phyloP scores from a whole-genome alignment of 2,888 invertebrate species.

The Bombylius major region DNA sequence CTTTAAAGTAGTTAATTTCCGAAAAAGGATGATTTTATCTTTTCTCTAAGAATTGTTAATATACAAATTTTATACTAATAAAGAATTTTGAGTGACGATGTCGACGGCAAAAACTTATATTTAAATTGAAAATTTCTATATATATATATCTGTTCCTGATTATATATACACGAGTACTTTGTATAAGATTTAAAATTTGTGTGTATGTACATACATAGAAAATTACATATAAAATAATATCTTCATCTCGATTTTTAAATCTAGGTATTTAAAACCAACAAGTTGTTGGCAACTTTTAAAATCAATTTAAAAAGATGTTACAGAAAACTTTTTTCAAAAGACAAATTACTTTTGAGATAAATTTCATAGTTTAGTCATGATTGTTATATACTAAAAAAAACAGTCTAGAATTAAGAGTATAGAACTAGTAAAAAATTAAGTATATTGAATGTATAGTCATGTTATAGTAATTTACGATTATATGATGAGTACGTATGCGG shows the following conservation, averaged over 20 bases:
- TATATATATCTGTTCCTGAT: too few relatives aligned
- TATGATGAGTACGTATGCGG: background rate
- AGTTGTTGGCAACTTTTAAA: conserved; percentile 7
- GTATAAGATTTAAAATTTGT: too few relatives aligned
- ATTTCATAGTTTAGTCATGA: conserved; percentile 5
- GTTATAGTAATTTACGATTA: background rate
- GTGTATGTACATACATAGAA: too few relatives aligned
- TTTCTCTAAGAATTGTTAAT: background rate
- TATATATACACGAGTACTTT: too few relatives aligned
- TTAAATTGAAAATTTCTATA: too few relatives aligned
- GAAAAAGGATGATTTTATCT: conserved; percentile 3
- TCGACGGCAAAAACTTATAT: too few relatives aligned
- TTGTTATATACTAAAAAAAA: background rate
- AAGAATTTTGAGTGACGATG: too few relatives aligned
- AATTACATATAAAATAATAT: too few relatives aligned
- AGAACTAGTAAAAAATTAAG: too few relatives aligned
- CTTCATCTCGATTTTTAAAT: background rate
- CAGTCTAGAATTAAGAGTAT: background rate
- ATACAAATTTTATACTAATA: too few relatives aligned
- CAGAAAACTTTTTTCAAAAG: conserved; percentile 4
- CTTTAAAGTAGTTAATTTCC: conserved; percentile 6
- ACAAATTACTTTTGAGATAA: conserved; percentile 7
- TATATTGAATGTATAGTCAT: too few relatives aligned
- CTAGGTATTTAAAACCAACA: background rate
- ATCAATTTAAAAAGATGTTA: conserved; percentile 5